Evolutionary conservation across 2,888 invertebrate genomes (phyloP), one percentile per base, ranked within the genome.

Genomic region (Lithophane leautieri): DNA sequence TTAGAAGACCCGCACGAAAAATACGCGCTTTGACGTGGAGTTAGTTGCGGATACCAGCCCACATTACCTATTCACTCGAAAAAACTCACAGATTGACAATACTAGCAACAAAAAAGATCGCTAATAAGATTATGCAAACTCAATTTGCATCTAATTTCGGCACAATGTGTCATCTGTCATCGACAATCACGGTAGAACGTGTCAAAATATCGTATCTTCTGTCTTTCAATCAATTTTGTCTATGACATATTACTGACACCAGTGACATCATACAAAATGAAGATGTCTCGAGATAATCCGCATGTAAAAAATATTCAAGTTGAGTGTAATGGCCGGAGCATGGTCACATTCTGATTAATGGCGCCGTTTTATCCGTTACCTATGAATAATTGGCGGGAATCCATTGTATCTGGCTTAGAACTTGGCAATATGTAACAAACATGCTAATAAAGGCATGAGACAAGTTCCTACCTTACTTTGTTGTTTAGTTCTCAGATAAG

Each of bases 141-240:
- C 68, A 67, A 81, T 87, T 78, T 82, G 81, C 79, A 86, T 85
- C 73, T 79, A 76, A 88, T 81, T 87, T 86, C 58, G 71, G 44
- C 72, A 79, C 81, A 82, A 78, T 79, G 65, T 76, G 61, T 72
- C 60, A 69, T 83, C 63, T 34, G 16, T 83, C 65, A 83, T 50
- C 61, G 28, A 11, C 25, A 47, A 70, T 62, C 69, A 79, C 71
- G 66, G 76, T 71, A 75, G 42, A 71, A 50, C 52, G 3, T 58
- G 61, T 79, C 68, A 70, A 62, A 82, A 65, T 40, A 74, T 42
- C 44, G 52, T 22, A 42, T 34, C 47, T 62, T 54, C 58, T 61
- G 70, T 22, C 62, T 61, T 65, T 70, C 47, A 82, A 79, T 75
- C 19, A 52, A 0, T 73, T 68, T 60, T 68, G 56, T 71, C 40